Conservation (phyloP, 2,888 invertebrate species). For the Xanthorhoe designata region DNA sequence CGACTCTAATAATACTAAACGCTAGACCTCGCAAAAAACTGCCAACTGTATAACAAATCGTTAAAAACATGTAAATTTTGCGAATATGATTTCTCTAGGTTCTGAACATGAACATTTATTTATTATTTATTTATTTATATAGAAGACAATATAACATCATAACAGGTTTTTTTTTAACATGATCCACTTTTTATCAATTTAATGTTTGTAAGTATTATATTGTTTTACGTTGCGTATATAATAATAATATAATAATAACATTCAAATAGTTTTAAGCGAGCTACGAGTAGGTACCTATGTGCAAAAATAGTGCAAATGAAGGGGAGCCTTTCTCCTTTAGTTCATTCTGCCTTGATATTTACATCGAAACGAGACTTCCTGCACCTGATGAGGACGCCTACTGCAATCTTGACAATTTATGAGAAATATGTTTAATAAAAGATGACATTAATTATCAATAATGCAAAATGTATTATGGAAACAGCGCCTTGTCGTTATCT, state of each 20-base stretch:
- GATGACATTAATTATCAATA: neutral
- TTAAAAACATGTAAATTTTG: no score
- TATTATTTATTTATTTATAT: no score
- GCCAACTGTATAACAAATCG: slow-evolving; percentile 20
- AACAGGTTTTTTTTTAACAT: no score
- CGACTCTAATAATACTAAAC: slow-evolving; percentile 52
- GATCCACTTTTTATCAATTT: neutral
- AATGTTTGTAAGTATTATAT: neutral
- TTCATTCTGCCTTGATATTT: slow-evolving; percentile 79
- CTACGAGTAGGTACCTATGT: no score
- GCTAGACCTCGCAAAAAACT: slow-evolving; percentile 48
- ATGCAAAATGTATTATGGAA: neutral
- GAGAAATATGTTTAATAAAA: slow-evolving; percentile 6
- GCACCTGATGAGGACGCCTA: slow-evolving; percentile 67
- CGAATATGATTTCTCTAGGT: neutral
- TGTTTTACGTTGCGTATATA: neutral
- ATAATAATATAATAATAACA: no score
- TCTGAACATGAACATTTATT: neutral
- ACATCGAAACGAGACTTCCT: slow-evolving; percentile 71
- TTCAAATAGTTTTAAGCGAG: slow-evolving; percentile 7
- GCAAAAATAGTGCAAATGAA: slow-evolving; percentile 47
- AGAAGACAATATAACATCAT: no score
- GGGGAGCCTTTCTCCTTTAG: slow-evolving; percentile 60
- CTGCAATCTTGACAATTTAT: slow-evolving; percentile 39
- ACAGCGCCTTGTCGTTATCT: no score